Percentiles rank a stretch among this genome's conserved stretches.
Conservation (phyloP, 2,888 invertebrate species). For the Amiota mariae region DNA sequence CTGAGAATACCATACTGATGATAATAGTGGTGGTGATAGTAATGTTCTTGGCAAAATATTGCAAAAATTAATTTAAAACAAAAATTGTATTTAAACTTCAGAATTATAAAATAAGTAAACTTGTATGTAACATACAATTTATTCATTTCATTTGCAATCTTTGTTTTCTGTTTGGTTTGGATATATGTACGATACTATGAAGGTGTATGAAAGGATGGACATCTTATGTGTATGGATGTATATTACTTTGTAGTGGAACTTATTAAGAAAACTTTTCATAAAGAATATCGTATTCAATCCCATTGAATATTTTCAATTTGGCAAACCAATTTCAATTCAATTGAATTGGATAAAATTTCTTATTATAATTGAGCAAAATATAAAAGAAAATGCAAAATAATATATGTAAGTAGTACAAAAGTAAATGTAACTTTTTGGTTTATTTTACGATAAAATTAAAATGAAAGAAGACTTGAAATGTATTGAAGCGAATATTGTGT, state of each 20-base stretch:
- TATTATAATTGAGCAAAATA: not conserved
- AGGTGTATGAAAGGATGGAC: too few relatives aligned
- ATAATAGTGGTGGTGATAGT: not conserved
- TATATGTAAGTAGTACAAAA: too few relatives aligned
- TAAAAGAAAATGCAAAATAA: not conserved
- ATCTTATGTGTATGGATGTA: too few relatives aligned
- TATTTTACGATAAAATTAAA: constrained; percentile 5
- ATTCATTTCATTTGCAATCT: too few relatives aligned
- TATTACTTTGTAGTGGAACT: not conserved
- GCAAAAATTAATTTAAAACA: constrained; percentile 60
- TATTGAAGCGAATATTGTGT: not conserved
- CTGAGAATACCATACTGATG: constrained; percentile 26
- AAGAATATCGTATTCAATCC: not conserved
- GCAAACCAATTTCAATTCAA: constrained; percentile 19
- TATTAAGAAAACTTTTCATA: constrained; percentile 12
- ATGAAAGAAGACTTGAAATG: not conserved
- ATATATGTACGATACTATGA: too few relatives aligned
- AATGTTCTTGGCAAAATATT: constrained; percentile 57
- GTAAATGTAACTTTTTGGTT: constrained; percentile 1
- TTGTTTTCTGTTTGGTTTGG: too few relatives aligned
- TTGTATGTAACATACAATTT: not conserved
- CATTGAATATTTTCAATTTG: not conserved
- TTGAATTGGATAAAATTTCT: constrained; percentile 2
- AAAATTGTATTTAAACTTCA: constrained; percentile 55
- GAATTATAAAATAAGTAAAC: constrained; percentile 22